Evolutionary conservation across 92 coral and sea anemone genomes (phyloP), one percentile per base, ranked within the genome.

Genomic region (Palythoa grandiflora): DNA sequence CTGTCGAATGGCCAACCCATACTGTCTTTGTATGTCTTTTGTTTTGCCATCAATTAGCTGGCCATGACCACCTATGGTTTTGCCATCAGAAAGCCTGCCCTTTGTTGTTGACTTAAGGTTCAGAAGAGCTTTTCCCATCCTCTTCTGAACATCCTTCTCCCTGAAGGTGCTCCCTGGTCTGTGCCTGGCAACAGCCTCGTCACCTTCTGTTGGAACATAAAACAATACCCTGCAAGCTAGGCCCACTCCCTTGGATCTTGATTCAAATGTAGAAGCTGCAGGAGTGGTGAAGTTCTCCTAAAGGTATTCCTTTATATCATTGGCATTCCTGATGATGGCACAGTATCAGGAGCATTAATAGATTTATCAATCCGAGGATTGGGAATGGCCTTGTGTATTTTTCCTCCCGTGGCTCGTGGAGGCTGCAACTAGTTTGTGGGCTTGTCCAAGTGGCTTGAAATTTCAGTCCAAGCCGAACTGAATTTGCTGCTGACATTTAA

Each of bases 81-180:
- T 80, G 38, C 78, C 89, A 89, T 91, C 90, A 39, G 85, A 75
- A 44, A 92, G 86, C 81, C 83, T 89, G 6, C 84, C 90, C 68
- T 89, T 89, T 6, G 91, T 92, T 38, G 87, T 71, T 50, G 92
- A 75, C 20, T 92, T 81, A 48, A 92, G 87, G 75, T 66, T 92
- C 57, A 92, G 39, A 52, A 89, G 50, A 59, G 86, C 85, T n/a
- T 89, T 89, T 28, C 93, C 94, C 91, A 92, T 92, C 59, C 93
- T 35, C 68, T 92, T 92, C 28, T 92, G 90, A n/a, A 92, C 92
- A 52, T 91, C 28, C 28, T 28, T 28, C 53, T 57, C 84, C 68
- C 75, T 88, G 52, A 88, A 88, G 74, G 74, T 14, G 51, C 92
- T 78, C 9, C 70, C 94, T 71, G 86, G 94, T 75, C 89, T 83